Percentiles rank a stretch among this genome's conserved stretches.
phyloP scores from a whole-genome alignment of 2,113 vertebrate genomes.

The Leptobrachium ailaonicum region DNA sequence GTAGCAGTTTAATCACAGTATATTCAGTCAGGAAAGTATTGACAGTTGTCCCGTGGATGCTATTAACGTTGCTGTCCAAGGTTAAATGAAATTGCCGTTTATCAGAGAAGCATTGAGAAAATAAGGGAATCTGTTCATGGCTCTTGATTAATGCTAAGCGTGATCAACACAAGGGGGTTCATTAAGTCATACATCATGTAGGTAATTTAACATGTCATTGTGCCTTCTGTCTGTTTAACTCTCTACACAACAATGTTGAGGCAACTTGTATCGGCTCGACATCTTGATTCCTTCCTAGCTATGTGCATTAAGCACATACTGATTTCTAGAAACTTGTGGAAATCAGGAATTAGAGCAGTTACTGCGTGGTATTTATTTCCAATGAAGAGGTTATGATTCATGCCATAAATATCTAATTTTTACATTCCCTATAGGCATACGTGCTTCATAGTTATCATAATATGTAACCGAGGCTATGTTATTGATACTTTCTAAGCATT shows the following conservation, averaged over 20 bases:
- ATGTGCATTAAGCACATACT: slow-evolving; percentile 53
- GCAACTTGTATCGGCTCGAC: slow-evolving; percentile 59
- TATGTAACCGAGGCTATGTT: too few relatives aligned
- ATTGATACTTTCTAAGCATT: background rate
- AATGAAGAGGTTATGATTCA: slow-evolving; percentile 41
- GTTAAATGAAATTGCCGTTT: slow-evolving; percentile 99
- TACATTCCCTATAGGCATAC: background rate
- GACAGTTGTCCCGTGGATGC: slow-evolving; percentile 99
- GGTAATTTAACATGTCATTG: slow-evolving; percentile 98
- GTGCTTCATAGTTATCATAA: background rate
- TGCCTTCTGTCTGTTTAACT: slow-evolving; percentile 86
- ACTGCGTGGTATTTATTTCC: slow-evolving; percentile 25
- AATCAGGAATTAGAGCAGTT: slow-evolving; percentile 32
- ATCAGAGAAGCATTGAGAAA: slow-evolving; percentile 99
- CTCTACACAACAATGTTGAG: slow-evolving; percentile 60
- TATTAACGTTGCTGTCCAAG: slow-evolving; percentile 99
- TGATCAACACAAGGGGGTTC: slow-evolving; percentile 99
- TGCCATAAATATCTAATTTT: slow-evolving; percentile 27
- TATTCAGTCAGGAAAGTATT: slow-evolving; percentile 90
- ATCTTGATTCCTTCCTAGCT: slow-evolving; percentile 51
- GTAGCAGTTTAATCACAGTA: slow-evolving; percentile 98
- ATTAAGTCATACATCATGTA: slow-evolving; percentile 99
- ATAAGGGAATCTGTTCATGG: slow-evolving; percentile 98
- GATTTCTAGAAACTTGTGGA: slow-evolving; percentile 35
- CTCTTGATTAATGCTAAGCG: slow-evolving; percentile 98